Evolutionary conservation across 2,113 vertebrate genomes (phyloP), one percentile per base, ranked within the genome.

Genomic region (Herpetotheres cachinnans): DNA sequence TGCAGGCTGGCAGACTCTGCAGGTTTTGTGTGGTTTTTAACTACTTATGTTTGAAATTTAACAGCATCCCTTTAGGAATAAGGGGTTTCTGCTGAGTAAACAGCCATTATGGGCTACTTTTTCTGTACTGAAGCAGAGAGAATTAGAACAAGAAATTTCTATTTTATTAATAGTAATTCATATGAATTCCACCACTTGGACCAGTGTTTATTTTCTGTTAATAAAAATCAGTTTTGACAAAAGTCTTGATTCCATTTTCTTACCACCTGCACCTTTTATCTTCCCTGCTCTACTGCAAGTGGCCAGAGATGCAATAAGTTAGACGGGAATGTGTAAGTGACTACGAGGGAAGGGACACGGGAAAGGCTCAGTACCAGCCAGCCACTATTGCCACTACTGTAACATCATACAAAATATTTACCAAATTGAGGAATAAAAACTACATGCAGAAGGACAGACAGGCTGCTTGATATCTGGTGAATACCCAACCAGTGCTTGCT

Each of bases 211-310:
- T 98, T 98, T 98, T 98, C 97, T 98, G 97, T 96, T 98, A 99
- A 99, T 99, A 99, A 99, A 98, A 98, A 95, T 97, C 98, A 96
- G 97, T 98, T 99, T 98, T 84, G 97, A 98, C 96, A 97, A 97
- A 98, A 97, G 49, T 82, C 66, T 71, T 71, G 93, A 94, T 92
- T 97, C 78, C 8, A 4, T 94, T 98, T 81, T 42, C 30, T 85
- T 49, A 1, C 87, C 96, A 89, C 93, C 90, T 73, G 87, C 61
- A 8, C 55, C 36, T 77, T 91, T 76, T 52, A 18, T 6, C 52
- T 85, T 85, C 84, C 94, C 92, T 78, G 42, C 40, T 67, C 47
- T 89, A 34, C 66, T 63, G 65, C 85, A 79, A 93, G 85, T 55
- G 91, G 94, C 85, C 90, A 69, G 86, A 91, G 87, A 76, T 34